These are phyloP conservation scores for Oncorhynchus keta DNA, from an alignment of 2,113 vertebrate genomes.

Conservation along the genomic window DNA sequence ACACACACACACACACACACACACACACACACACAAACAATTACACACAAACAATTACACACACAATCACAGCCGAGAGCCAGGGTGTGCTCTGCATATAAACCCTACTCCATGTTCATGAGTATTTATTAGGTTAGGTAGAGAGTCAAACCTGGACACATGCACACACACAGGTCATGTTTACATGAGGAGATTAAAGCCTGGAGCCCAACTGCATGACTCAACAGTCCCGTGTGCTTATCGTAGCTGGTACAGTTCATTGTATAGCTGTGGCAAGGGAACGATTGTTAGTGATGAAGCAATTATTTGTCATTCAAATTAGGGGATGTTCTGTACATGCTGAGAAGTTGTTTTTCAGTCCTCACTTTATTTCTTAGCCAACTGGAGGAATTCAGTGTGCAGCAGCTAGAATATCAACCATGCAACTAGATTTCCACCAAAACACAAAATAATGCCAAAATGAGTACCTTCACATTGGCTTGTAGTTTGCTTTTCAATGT, in stretches of 20 bases:
- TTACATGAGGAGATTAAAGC: slow-evolving; percentile 55
- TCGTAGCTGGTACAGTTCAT: slow-evolving; percentile 46
- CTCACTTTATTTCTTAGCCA: not conserved
- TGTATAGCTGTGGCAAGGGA: slow-evolving; percentile 10
- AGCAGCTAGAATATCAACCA: not conserved
- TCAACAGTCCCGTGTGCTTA: slow-evolving; percentile 36
- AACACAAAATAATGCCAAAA: too few relatives aligned
- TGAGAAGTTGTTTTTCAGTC: not conserved
- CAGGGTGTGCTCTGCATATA: slow-evolving; percentile 35
- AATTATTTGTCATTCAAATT: slow-evolving; percentile 11
- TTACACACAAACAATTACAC: slow-evolving; percentile 4
- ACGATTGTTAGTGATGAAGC: slow-evolving; percentile 26
- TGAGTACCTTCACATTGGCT: too few relatives aligned
- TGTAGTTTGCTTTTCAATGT: not conserved
- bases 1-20: not conserved
- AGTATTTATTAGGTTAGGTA: slow-evolving; percentile 56
- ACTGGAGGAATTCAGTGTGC: not conserved
- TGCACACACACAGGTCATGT: slow-evolving; percentile 52
- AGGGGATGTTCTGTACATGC: not conserved
- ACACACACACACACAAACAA: slow-evolving; percentile 13
- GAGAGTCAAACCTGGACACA: slow-evolving; percentile 38
- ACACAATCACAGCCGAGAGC: slow-evolving; percentile 33
- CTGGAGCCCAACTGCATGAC: slow-evolving; percentile 34
- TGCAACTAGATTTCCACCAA: too few relatives aligned
- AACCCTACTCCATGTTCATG: slow-evolving; percentile 39